A percentile compares a stretch with the other conserved stretches of the same genome.
Conservation (phyloP, 2,888 invertebrate species). For the Pyrgus malvae region DNA sequence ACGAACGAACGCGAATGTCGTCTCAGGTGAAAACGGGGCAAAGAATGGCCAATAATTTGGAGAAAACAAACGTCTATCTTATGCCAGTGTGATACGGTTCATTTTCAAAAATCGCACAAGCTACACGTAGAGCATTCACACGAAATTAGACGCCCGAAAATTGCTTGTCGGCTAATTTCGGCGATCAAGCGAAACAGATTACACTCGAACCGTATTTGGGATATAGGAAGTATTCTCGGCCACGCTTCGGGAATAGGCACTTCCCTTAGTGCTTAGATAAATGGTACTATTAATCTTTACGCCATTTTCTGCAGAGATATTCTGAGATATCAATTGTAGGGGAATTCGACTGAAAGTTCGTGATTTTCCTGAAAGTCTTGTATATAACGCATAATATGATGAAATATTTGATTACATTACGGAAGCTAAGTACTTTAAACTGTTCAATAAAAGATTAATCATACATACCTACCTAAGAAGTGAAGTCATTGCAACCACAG, state of each 20-base stretch:
- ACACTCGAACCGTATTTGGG: not conserved
- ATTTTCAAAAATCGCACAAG: not conserved
- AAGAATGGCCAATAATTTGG: conserved; percentile 5
- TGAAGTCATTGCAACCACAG: too few relatives aligned
- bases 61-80: conserved; percentile 4
- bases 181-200: conserved; percentile 17
- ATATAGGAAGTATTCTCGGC: not conserved
- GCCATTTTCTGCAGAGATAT: too few relatives aligned
- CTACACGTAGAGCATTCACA: conserved; percentile 2
- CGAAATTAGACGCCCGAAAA: conserved; percentile 5
- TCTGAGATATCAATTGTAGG: too few relatives aligned
- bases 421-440: too few relatives aligned
- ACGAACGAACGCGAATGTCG: conserved; percentile 32
- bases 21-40: conserved; percentile 36
- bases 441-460: too few relatives aligned
- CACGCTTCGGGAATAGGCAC: not conserved
- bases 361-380: too few relatives aligned
- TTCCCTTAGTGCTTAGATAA: too few relatives aligned
- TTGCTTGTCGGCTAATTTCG: conserved; percentile 20
- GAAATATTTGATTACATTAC: too few relatives aligned
- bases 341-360: too few relatives aligned
- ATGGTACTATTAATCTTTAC: too few relatives aligned
- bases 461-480: too few relatives aligned
- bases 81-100: not conserved
- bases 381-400: too few relatives aligned